phyloP scores from a whole-genome alignment of 2,888 invertebrate species.

The Monopis laevigella region DNA sequence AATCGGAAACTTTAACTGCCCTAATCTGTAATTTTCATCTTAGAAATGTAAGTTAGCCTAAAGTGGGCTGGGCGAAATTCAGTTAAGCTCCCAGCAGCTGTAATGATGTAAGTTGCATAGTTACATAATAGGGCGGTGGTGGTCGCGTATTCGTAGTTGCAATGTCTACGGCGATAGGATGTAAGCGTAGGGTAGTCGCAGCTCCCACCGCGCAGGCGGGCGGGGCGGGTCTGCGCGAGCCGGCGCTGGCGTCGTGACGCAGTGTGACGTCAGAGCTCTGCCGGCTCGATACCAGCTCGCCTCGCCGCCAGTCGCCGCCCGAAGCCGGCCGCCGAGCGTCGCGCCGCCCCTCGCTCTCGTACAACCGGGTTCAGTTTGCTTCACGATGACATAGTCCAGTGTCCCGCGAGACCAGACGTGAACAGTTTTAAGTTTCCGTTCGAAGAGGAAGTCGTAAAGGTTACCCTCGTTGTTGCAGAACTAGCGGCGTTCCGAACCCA shows the following conservation, averaged over 20 bases:
- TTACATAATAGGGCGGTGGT: too few species aligned
- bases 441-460: conserved; percentile 57
- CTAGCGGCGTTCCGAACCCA: conserved; percentile 57
- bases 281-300: conserved; percentile 71
- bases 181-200: conserved; percentile 8
- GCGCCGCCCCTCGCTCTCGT: conserved; percentile 49
- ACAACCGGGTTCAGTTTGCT: conserved; percentile 61
- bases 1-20: too few species aligned
- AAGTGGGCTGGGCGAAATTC: too few species aligned
- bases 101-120: too few species aligned
- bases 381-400: conserved; percentile 63
- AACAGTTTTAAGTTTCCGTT: conserved; percentile 62
- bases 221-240: conserved; percentile 43
- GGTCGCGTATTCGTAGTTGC: too few species aligned
- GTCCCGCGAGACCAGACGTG: conserved; percentile 54
- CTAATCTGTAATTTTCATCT: too few species aligned
- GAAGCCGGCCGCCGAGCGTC: conserved; percentile 59
- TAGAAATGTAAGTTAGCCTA: too few species aligned
- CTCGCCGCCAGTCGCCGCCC: conserved; percentile 68
- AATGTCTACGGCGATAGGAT: too few species aligned
- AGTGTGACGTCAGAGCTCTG: conserved; percentile 77
- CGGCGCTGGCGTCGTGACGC: conserved; percentile 69
- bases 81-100: too few species aligned
- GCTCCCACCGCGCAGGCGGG: conserved; percentile 30
- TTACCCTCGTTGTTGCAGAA: conserved; percentile 59